Conservation (phyloP, 1,140 invertebrate genomes). For the Zaprionus tsacasi region DNA sequence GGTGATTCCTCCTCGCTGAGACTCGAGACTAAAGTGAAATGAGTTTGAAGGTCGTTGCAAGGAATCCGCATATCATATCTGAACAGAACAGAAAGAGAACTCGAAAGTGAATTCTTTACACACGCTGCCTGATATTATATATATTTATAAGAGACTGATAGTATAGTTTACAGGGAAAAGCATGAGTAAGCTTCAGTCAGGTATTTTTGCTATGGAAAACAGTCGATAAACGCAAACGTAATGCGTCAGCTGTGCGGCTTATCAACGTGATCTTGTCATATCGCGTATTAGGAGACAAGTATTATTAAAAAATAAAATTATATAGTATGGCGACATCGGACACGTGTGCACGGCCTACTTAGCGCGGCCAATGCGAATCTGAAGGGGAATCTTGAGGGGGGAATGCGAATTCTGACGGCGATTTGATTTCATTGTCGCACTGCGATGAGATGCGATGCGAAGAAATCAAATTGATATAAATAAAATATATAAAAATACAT, state of each 20-base stretch:
- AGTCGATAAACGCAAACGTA: neutral
- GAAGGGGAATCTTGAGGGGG: neutral
- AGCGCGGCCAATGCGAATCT: neutral
- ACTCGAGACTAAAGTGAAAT: neutral
- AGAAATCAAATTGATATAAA: slow-evolving; percentile 39
- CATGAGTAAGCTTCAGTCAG: neutral
- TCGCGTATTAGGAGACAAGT: neutral
- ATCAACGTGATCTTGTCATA: neutral
- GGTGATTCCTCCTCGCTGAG: slow-evolving; percentile 2
- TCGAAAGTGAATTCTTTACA: slow-evolving; percentile 2
- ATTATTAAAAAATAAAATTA: neutral
- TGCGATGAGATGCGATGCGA: neutral
- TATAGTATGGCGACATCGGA: neutral
- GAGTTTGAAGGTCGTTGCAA: slow-evolving; percentile 3
- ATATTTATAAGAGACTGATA: neutral
- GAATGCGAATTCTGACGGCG: neutral
- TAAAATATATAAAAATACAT: slow-evolving; percentile 27
- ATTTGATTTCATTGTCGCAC: slow-evolving; percentile 15
- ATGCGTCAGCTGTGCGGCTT: slow-evolving; percentile 1
- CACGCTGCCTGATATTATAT: neutral
- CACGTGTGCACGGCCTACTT: slow-evolving; percentile 11
- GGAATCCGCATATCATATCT: neutral
- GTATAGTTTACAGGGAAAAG: neutral
- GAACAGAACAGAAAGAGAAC: neutral
- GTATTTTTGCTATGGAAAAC: neutral